Conservation (phyloP, 2,113 vertebrate genomes). For the Muscicapa adusta region DNA sequence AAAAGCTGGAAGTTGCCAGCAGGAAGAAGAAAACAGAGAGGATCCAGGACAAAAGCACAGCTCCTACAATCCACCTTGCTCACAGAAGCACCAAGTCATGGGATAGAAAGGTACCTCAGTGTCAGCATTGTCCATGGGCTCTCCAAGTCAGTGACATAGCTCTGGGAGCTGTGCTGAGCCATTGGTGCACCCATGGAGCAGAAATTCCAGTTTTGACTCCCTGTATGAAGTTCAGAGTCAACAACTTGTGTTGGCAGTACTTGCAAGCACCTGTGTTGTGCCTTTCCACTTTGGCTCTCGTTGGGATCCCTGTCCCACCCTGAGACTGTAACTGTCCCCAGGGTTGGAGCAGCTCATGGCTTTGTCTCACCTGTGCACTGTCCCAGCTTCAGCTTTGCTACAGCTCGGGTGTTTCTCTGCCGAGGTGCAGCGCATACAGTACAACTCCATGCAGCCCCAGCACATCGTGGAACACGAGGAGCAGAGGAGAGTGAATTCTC, state of each 20-base stretch:
- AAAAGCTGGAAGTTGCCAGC: slow-evolving; percentile 39
- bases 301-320: background rate
- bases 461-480: slow-evolving; percentile 74
- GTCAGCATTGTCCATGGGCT: background rate
- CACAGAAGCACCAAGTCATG: background rate
- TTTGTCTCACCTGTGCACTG: fast-evolving
- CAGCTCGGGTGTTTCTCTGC: background rate
- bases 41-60: background rate
- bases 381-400: background rate
- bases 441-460: slow-evolving; percentile 68
- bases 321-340: background rate
- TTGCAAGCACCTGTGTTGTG: background rate
- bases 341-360: background rate
- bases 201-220: background rate
- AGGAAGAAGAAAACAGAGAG: slow-evolving; percentile 48
- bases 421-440: background rate
- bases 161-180: background rate
- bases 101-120: slow-evolving; percentile 58
- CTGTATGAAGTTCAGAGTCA: background rate
- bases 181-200: background rate
- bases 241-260: background rate
- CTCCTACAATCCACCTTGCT: background rate
- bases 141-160: background rate
- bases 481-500: slow-evolving; percentile 55
- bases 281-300: background rate